Evolutionary conservation across 2,113 vertebrate genomes (phyloP), one percentile per base, ranked within the genome.

Genomic region (Onychorhynchus coronatus): DNA sequence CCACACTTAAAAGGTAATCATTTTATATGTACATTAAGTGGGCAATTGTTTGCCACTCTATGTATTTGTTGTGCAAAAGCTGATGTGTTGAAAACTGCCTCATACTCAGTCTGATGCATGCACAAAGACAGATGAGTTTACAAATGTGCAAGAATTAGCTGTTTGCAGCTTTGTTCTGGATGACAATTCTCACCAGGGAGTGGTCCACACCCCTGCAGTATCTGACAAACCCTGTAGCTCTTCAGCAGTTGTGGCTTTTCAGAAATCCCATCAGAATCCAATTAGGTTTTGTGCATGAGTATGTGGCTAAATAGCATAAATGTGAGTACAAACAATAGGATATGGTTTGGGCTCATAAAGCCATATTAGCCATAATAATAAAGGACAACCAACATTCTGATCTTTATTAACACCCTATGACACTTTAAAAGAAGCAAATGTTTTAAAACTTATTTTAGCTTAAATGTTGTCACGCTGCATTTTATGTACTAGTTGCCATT

Each of bases 61-160:
- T 78, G 47, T 37, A 20, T 88, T 85, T 88, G n/a, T 27, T 59
- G 13, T 23, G 56, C 70, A 66, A 52, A 89, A 82, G n/a, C 27
- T 3, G 2, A 1, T 0, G 2, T 53, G 62, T 46, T 85, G 78
- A 85, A 90, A 90, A 66, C 58, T 41, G 44, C 53, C 11, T 52
- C 56, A 56, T 58, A 11, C 18, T 70, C 19, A 12, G 25, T 68
- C 53, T 1, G 6, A 31, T 5, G 4, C 0, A 0, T 3, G 1
- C 81, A 65, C 75, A 74, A 88, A 83, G 50, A 27, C 50, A 62
- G 62, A 72, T 17, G 67, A 83, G 50, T 77, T 86, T 84, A 68
- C 55, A 90, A 91, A 88, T 75, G 79, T 46, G 75, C 31, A 53
- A 70, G 75, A 77, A 91, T 77, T 83, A 74, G 75, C 62, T 85